Conservation (phyloP, 2,113 vertebrate species). For the Plestiodon gilberti region DNA sequence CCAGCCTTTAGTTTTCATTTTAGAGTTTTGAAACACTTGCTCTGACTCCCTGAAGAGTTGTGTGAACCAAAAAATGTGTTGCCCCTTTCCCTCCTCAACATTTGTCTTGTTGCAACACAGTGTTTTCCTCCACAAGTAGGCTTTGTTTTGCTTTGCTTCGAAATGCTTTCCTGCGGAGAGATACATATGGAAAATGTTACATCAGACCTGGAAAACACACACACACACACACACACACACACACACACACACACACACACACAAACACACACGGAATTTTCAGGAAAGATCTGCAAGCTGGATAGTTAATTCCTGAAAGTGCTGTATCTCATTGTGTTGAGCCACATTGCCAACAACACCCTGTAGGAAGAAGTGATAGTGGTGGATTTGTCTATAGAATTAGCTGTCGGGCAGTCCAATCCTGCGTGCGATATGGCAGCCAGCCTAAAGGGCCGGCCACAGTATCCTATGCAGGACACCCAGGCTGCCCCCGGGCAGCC, state of each 20-base stretch:
- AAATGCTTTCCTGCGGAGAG: neutral
- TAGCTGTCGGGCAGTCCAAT: too few species aligned
- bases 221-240: too few species aligned
- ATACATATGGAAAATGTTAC: conserved; percentile 24
- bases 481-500: too few species aligned
- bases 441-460: too few species aligned
- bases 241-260: too few species aligned
- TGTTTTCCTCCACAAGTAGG: neutral
- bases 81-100: neutral
- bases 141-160: conserved; percentile 9
- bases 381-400: too few species aligned
- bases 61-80: neutral
- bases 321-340: neutral
- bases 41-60: neutral
- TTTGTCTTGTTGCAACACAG: neutral
- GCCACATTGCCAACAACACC: neutral
- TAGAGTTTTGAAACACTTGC: neutral
- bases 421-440: too few species aligned
- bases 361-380: neutral
- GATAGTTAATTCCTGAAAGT: neutral
- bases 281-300: neutral
- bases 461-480: too few species aligned
- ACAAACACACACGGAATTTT: neutral
- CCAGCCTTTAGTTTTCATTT: neutral
- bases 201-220: conserved; percentile 4